Percentiles rank a stretch among this genome's conserved stretches.
phyloP scores from a whole-genome alignment of 2,113 vertebrate species.

The Gyps fulvus region DNA sequence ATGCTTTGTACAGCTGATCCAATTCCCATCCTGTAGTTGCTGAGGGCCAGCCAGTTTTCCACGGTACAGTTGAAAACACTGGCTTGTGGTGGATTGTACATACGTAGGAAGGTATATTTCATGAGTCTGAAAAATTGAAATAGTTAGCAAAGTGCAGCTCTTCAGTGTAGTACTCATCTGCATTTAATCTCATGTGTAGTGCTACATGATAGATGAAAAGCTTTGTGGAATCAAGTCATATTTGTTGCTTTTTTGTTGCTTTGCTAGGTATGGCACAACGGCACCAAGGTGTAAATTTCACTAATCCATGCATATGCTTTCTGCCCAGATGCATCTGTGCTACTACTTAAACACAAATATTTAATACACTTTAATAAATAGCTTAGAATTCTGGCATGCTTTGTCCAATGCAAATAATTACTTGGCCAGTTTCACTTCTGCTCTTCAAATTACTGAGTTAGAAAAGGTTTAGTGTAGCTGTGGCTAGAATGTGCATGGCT shows the following conservation, averaged over 20 bases:
- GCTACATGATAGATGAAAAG: neutral
- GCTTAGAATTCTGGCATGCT: neutral
- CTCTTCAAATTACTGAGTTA: neutral
- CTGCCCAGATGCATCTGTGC: neutral
- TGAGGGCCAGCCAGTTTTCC: neutral
- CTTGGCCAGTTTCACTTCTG: neutral
- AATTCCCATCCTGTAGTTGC: neutral
- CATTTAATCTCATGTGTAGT: fast-evolving
- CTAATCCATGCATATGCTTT: fast-evolving
- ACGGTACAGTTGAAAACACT: fast-evolving
- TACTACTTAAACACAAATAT: neutral
- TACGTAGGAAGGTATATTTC: neutral
- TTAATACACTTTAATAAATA: neutral
- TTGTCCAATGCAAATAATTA: neutral
- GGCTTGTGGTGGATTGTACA: neutral
- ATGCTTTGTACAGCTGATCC: neutral
- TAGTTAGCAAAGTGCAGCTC: neutral
- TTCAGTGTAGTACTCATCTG: neutral
- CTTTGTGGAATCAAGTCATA: neutral
- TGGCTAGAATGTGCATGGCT: neutral
- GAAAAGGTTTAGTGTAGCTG: neutral
- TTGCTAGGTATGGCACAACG: neutral
- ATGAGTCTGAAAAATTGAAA: neutral
- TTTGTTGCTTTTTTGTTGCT: neutral
- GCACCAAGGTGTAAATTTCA: fast-evolving